Conservation (phyloP, 2,113 vertebrate species). For the Spheniscus mendiculus region DNA sequence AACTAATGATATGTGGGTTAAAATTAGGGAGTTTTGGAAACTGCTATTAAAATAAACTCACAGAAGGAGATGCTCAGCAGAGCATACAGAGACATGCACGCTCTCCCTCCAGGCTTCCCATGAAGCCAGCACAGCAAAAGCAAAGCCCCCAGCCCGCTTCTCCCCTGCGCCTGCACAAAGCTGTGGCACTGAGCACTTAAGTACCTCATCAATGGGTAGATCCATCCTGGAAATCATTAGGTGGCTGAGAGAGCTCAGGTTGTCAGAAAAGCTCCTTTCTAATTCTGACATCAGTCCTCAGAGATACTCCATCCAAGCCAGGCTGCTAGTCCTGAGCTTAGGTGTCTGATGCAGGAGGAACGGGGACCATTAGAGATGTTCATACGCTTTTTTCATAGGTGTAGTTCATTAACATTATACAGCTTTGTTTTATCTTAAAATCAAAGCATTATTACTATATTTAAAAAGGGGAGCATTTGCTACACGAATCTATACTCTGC, state of each 20-base stretch:
- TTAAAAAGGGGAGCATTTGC: background rate
- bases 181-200: too few species aligned
- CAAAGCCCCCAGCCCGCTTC: background rate
- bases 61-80: background rate
- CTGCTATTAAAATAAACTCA: background rate
- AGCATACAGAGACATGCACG: accelerated
- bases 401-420: background rate
- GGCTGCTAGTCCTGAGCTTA: background rate
- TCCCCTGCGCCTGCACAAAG: background rate
- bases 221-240: accelerated
- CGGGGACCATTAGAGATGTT: accelerated
- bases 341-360: background rate
- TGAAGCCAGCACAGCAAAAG: background rate
- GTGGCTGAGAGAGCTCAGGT: background rate
- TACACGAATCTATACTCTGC: accelerated
- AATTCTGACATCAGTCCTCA: accelerated
- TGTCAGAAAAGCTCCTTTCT: background rate
- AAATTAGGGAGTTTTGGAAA: background rate
- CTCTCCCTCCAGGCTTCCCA: background rate
- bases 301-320: background rate
- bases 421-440: background rate
- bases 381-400: accelerated
- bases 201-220: background rate
- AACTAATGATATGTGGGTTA: accelerated
- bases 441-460: background rate